Evolutionary conservation across 2,888 invertebrate genomes (phyloP), one percentile per base, ranked within the genome.

Genomic region (Epistrophe eligans): DNA sequence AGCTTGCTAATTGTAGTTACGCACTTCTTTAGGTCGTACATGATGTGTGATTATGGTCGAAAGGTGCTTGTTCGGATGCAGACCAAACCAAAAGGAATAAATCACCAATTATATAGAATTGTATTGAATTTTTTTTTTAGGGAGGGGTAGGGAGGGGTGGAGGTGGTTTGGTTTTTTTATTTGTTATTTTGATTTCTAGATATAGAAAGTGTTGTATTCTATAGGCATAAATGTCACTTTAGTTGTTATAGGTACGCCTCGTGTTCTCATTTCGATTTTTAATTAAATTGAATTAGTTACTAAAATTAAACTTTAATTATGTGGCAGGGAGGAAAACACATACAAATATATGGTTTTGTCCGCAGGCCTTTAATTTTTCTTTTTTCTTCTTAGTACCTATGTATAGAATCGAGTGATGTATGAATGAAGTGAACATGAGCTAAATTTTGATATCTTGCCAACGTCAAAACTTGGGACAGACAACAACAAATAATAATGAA

Each of bases 1-100:
- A 72, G 83, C 66, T 79, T 79, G 83, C 87, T 87, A 87, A 87
- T 87, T 87, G 83, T 76, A 72, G 83, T 67, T 79, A 87, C 87
- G 76, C 83, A 79, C 48, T 83, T 87, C 82, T 82, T 83, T 87
- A 72, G 66, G 76, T 82, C 70, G 81, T 77, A 70, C 58, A 82
- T 71, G 73, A 79, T 72, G 79, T 55, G 72, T 83, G 87, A 81
- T 85, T 82, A 71, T 85, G 57, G 77, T 77, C 66, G 76, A 84
- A 84, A 84, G 50, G 64, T 74, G 35, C 32, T 55, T 66, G 19
- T 74, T 60, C 28, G 28, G n/a, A 11, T 43, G 71, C 24, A 13
- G 15, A 24, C 28, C 38, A 48, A 32, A 24, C 28, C 38, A 48
- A 32, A 35, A 38, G 71, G 40, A 38, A 70, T 70, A 38, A 60